These are phyloP conservation scores for Zaprionus ghesquierei DNA, from an alignment of 1,140 invertebrate species.

Conservation along the genomic window DNA sequence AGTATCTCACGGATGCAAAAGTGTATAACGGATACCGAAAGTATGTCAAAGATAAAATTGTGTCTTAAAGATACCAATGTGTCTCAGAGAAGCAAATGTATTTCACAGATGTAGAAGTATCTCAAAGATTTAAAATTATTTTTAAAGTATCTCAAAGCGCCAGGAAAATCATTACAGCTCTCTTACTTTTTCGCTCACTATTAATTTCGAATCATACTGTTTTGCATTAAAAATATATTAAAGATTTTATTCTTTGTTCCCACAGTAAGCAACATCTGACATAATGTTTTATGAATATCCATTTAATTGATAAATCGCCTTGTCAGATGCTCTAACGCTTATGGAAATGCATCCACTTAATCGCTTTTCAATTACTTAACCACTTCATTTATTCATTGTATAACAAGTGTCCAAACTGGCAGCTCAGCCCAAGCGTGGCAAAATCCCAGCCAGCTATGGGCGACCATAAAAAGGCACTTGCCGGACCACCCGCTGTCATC, in stretches of 20 bases:
- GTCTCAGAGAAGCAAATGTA: too few relatives aligned
- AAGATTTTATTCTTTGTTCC: background rate
- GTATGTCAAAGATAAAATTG: too few relatives aligned
- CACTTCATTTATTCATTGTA: conserved; percentile 78
- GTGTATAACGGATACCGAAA: too few relatives aligned
- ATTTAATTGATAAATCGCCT: conserved; percentile 19
- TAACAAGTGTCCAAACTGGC: conserved; percentile 75
- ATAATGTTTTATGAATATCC: conserved; percentile 1
- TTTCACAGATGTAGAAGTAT: too few relatives aligned
- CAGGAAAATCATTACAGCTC: too few relatives aligned
- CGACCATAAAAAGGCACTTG: conserved; percentile 24
- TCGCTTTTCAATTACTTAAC: conserved; percentile 79
- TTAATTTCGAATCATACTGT: too few relatives aligned
- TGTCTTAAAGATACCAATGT: too few relatives aligned
- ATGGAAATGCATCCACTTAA: conserved; percentile 52
- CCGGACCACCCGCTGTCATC: conserved; percentile 34
- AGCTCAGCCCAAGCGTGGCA: conserved; percentile 54
- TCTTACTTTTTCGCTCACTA: too few relatives aligned
- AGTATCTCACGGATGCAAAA: too few relatives aligned
- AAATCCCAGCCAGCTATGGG: conserved; percentile 48
- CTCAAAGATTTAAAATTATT: too few relatives aligned
- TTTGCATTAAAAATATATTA: too few relatives aligned
- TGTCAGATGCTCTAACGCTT: conserved; percentile 3
- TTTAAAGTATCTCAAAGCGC: too few relatives aligned
- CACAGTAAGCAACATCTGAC: background rate